These are phyloP conservation scores for Agrotis segetum DNA, from an alignment of 2,888 invertebrate genomes.

Conservation along the genomic window DNA sequence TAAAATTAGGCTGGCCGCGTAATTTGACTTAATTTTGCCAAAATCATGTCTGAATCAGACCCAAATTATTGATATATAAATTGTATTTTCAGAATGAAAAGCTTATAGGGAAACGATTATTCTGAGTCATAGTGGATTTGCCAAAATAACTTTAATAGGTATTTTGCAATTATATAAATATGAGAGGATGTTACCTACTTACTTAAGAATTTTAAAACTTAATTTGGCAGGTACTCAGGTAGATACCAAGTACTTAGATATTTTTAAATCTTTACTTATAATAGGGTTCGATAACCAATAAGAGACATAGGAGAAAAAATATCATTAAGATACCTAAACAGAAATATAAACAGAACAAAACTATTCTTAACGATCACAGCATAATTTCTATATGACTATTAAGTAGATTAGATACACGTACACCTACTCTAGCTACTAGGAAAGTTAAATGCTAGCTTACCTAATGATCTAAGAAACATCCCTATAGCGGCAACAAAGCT, in stretches of 20 bases:
- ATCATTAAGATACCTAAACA: neutral
- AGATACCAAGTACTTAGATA: no score
- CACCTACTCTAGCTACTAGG: no score
- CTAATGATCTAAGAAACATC: constrained; percentile 24
- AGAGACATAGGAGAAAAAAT: neutral
- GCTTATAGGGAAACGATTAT: constrained; percentile 51
- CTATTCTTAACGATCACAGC: neutral
- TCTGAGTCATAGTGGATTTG: constrained; percentile 42
- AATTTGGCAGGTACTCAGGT: no score
- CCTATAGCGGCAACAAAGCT: constrained; percentile 35
- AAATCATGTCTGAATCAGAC: constrained; percentile 85
- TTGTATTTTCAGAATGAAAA: constrained; percentile 74
- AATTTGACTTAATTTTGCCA: constrained; percentile 88
- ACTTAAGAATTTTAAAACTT: no score
- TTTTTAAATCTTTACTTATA: no score
- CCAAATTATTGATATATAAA: constrained; percentile 77
- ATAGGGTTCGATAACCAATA: no score
- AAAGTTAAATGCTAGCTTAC: constrained; percentile 8
- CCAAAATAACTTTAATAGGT: neutral
- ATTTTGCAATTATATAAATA: no score
- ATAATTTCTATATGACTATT: neutral
- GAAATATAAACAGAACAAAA: constrained; percentile 13
- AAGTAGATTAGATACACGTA: neutral
- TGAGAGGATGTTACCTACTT: no score
- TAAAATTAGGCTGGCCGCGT: constrained; percentile 86